phyloP scores from a whole-genome alignment of 2,797 vertebrate species.

The Caiman crocodilus region DNA sequence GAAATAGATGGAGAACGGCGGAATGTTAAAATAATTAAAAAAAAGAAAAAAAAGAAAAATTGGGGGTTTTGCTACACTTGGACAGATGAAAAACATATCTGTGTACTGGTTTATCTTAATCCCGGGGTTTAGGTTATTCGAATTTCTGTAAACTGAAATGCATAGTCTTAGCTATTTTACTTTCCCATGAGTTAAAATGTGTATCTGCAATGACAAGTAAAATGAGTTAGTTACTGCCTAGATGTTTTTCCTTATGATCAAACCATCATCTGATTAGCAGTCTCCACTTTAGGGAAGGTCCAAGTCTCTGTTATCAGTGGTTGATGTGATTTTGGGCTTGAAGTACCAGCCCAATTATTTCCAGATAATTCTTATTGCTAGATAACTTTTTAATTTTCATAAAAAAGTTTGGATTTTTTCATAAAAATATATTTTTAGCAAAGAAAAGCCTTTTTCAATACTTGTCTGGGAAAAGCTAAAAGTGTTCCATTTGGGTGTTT shows the following conservation, averaged over 20 bases:
- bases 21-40: too few relatives aligned
- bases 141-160: background rate
- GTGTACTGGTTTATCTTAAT: background rate
- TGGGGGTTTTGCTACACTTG: too few relatives aligned
- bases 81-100: background rate
- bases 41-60: too few relatives aligned
- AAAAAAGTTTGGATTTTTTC: background rate
- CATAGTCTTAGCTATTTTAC: background rate
- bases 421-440: background rate
- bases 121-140: background rate
- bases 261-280: background rate
- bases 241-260: background rate
- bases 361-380: too few relatives aligned
- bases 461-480: background rate
- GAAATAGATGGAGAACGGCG: too few relatives aligned
- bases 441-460: background rate
- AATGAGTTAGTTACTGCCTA: background rate
- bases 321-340: background rate
- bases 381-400: background rate
- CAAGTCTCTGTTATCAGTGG: background rate
- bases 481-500: background rate
- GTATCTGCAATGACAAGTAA: background rate
- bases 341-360: background rate
- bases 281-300: background rate
- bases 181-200: background rate